These are phyloP conservation scores for Drosophila quadrilineata DNA, from an alignment of 1,140 invertebrate genomes.

Conservation along the genomic window DNA sequence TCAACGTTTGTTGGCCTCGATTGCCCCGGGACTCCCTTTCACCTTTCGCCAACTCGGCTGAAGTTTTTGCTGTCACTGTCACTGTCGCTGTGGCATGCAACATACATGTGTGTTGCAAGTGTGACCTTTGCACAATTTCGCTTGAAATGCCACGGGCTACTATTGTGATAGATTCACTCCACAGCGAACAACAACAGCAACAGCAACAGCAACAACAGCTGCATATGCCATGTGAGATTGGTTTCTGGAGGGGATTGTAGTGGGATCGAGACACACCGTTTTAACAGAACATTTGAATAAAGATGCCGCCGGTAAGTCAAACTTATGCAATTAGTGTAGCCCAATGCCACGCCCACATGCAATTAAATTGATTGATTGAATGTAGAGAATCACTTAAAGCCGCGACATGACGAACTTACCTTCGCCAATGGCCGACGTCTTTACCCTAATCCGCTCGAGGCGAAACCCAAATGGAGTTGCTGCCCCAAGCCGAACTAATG, in stretches of 20 bases:
- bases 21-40: neutral
- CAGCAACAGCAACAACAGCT: slow-evolving; percentile 1
- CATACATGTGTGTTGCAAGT: neutral
- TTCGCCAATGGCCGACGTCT: slow-evolving; percentile 52
- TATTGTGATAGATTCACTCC: slow-evolving; percentile 36
- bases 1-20: slow-evolving; percentile 15
- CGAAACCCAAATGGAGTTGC: slow-evolving; percentile 30
- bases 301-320: slow-evolving; percentile 73
- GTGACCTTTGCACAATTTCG: slow-evolving; percentile 46
- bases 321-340: slow-evolving; percentile 42
- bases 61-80: neutral
- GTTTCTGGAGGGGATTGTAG: slow-evolving; percentile 24
- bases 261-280: slow-evolving; percentile 13
- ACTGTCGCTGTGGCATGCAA: slow-evolving; percentile 1
- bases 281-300: slow-evolving; percentile 66
- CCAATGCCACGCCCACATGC: slow-evolving; percentile 47
- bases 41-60: too few species aligned
- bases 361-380: slow-evolving; percentile 50
- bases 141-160: slow-evolving; percentile 47
- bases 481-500: slow-evolving; percentile 36
- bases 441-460: slow-evolving; percentile 48
- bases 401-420: slow-evolving; percentile 68
- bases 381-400: slow-evolving; percentile 65
- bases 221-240: neutral
- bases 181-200: slow-evolving; percentile 5